phyloP scores from a whole-genome alignment of 2,888 invertebrate genomes.

The Lamproptera curius region DNA sequence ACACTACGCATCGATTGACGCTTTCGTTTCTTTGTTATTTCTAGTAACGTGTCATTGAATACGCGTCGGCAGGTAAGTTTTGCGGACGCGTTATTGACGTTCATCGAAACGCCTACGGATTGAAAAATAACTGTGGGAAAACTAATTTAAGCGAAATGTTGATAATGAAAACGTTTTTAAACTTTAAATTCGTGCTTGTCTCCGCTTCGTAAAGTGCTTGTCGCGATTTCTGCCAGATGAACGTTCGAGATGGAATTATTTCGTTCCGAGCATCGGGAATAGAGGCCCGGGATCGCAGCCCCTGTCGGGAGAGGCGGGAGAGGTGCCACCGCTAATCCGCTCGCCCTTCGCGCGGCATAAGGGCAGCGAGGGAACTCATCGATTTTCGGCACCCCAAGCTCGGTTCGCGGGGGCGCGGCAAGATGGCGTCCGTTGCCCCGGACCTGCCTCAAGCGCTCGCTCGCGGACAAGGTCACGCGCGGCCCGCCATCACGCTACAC shows the following conservation, averaged over 20 bases:
- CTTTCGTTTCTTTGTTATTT: not conserved
- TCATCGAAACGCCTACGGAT: no score
- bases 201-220: no score
- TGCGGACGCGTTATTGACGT: no score
- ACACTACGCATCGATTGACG: constrained; percentile 7
- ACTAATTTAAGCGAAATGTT: no score
- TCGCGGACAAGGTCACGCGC: constrained; percentile 63
- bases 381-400: constrained; percentile 68
- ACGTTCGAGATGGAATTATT: no score
- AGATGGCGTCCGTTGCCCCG: constrained; percentile 65
- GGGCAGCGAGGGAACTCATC: constrained; percentile 66
- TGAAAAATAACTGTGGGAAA: no score
- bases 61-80: not conserved
- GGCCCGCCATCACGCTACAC: constrained; percentile 53
- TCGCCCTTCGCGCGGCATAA: constrained; percentile 56
- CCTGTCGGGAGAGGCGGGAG: no score
- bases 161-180: no score
- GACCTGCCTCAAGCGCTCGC: constrained; percentile 71
- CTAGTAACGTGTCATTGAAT: not conserved
- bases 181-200: no score
- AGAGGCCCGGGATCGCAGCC: no score
- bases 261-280: no score
- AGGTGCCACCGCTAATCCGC: constrained; percentile 32
- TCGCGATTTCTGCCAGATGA: no score
- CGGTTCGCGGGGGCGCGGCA: constrained; percentile 46